Evolutionary conservation across 2,797 vertebrate species (phyloP), one percentile per base, ranked within the genome.

Genomic region (Malurus splendens): DNA sequence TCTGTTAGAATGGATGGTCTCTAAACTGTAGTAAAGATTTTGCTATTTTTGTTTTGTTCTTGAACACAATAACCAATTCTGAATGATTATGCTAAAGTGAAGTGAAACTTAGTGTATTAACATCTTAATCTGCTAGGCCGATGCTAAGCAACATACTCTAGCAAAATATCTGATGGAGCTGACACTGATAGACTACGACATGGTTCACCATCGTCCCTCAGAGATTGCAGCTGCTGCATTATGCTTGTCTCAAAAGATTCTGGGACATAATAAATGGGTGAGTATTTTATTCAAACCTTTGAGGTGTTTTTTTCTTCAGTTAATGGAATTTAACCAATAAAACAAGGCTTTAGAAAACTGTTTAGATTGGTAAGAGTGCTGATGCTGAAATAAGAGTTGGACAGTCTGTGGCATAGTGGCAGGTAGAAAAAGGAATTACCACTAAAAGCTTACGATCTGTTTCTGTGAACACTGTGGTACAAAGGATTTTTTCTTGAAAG

Each of bases 81-180:
- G 50, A 73, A 36, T 74, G 44, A 22, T 18, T 45, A 4, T 24
- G 52, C 15, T 75, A 10, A 36, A 30, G 20, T 41, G 28, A 67
- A 65, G 15, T 87, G 62, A 73, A 65, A 50, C 24, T 51, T 33
- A n/a, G 39, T 76, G 66, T 15, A 70, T 64, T 95, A 86, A 94
- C 50, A 13, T 91, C 19, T 94, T 32, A 8, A 32, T 70, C 56
- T 44, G 27, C 2, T 52, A 99, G 99, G 98, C 98, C 3, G 98
- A 99, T 25, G 96, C 97, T 14, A 97, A 98, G 90, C 97, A 97
- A 41, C 98, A 99, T 86, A 99, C 98, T 0, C 96, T 99, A 84
- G 98, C 98, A 54, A 99, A 99, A 89, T 99, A 99, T 30, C 96
- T 99, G 52, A 98, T 99, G 98, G 99, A 99, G 93, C 94, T 99